A percentile compares a stretch with the other conserved stretches of the same genome.
These are phyloP conservation scores for Callyntrura guangdongensis DNA, from an alignment of 2,888 invertebrate species.

Conservation along the genomic window DNA sequence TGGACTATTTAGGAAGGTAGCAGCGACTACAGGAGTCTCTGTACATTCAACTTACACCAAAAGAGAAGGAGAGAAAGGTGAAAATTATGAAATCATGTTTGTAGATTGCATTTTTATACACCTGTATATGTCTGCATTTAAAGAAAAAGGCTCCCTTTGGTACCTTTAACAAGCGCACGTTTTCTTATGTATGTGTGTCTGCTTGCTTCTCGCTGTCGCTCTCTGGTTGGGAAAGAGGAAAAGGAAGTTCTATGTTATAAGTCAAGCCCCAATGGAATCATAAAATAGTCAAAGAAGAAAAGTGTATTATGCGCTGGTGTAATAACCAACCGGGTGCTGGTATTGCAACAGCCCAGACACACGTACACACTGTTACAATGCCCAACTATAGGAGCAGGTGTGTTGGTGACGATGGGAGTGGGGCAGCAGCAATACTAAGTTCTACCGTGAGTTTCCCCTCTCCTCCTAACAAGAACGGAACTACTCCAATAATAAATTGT, in stretches of 20 bases:
- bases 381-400: constrained; percentile 71
- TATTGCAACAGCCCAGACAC: background rate
- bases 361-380: background rate
- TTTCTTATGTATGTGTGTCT: constrained; percentile 16
- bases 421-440: background rate
- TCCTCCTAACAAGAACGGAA: constrained; percentile 46
- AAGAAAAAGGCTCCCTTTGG: constrained; percentile 1
- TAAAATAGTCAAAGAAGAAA: constrained; percentile 63
- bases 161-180: background rate
- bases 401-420: constrained; percentile 57
- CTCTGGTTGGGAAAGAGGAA: constrained; percentile 45
- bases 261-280: constrained; percentile 69
- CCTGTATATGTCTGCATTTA: constrained; percentile 26
- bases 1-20: constrained; percentile 10
- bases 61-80: background rate
- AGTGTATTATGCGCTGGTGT: constrained; percentile 41
- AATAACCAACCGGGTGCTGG: constrained; percentile 49
- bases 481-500: constrained; percentile 72
- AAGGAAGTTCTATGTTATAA: constrained; percentile 71
- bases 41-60: background rate
- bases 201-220: background rate
- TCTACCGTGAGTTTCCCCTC: background rate
- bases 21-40: background rate
- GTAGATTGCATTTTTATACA: constrained; percentile 33
- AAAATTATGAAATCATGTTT: constrained; percentile 25